Percentiles rank a stretch among this genome's conserved stretches.
phyloP scores from a whole-genome alignment of 2,888 invertebrate species.

The Taphrorychus bicolor region DNA sequence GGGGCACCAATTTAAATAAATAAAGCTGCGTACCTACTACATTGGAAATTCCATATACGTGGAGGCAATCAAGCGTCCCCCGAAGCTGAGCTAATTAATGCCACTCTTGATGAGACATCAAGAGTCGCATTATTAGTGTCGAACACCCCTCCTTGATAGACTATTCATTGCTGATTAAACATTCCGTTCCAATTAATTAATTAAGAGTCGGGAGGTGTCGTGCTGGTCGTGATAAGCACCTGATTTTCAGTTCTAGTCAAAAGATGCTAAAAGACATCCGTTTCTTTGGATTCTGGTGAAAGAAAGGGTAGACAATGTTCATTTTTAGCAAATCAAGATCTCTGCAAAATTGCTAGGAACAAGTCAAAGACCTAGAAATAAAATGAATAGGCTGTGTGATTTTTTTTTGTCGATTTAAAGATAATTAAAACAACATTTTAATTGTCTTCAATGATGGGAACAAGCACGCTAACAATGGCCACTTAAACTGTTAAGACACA shows the following conservation, averaged over 20 bases:
- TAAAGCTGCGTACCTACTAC: background rate
- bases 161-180: constrained; percentile 43
- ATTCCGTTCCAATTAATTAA: constrained; percentile 42
- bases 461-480: constrained; percentile 2
- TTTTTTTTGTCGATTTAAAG: background rate
- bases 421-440: background rate
- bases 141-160: constrained; percentile 38
- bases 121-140: constrained; percentile 19
- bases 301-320: too few relatives aligned
- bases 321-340: too few relatives aligned
- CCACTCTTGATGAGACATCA: constrained; percentile 19
- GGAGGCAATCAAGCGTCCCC: constrained; percentile 1
- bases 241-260: background rate
- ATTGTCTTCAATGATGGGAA: constrained; percentile 7
- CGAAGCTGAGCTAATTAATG: constrained; percentile 19
- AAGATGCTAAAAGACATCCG: too few relatives aligned
- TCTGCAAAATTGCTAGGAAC: too few relatives aligned
- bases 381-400: background rate
- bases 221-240: background rate
- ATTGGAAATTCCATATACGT: constrained; percentile 8
- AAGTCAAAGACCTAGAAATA: too few relatives aligned
- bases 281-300: too few relatives aligned
- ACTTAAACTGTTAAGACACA: background rate
- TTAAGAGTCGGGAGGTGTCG: constrained; percentile 18
- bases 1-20: background rate